A percentile compares a stretch with the other conserved stretches of the same genome.
Evolutionary conservation across 2,113 vertebrate species (phyloP).

Genomic region (Patagioenas fasciata): DNA sequence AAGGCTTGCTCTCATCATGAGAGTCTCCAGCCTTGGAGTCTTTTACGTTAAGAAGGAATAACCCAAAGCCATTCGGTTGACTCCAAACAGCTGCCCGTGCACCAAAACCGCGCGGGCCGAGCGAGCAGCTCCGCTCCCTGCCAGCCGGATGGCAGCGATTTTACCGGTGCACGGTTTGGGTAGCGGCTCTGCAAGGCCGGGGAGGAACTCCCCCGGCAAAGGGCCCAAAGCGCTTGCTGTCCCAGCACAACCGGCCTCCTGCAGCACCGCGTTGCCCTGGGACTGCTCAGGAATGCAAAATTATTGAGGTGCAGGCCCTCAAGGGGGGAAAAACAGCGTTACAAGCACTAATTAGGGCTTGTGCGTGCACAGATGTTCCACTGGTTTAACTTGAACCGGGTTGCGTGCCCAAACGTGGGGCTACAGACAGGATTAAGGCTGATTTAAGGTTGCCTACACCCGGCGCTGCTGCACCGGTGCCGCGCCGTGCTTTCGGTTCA

Average conservation of each 20-base stretch:
- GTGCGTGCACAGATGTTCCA: neutral
- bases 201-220: neutral
- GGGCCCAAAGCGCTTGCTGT: neutral
- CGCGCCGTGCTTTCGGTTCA: rapidly evolving
- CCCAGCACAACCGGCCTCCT: neutral
- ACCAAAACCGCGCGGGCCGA: rapidly evolving
- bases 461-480: neutral
- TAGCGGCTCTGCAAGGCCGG: rapidly evolving
- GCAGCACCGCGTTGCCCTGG: neutral
- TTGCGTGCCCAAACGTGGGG: slow-evolving; percentile 17
- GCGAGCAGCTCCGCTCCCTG: rapidly evolving
- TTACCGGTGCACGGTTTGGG: rapidly evolving
- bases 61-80: neutral
- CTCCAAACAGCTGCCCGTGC: neutral
- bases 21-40: neutral
- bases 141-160: neutral
- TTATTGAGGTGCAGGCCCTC: neutral
- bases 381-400: slow-evolving; percentile 29
- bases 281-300: neutral
- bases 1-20: rapidly evolving
- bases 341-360: neutral
- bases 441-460: neutral
- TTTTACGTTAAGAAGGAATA: neutral
- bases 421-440: neutral
- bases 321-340: neutral